These are phyloP conservation scores for Brachyrhaphis roseni DNA, from an alignment of 2,797 vertebrate species.

Conservation along the genomic window DNA sequence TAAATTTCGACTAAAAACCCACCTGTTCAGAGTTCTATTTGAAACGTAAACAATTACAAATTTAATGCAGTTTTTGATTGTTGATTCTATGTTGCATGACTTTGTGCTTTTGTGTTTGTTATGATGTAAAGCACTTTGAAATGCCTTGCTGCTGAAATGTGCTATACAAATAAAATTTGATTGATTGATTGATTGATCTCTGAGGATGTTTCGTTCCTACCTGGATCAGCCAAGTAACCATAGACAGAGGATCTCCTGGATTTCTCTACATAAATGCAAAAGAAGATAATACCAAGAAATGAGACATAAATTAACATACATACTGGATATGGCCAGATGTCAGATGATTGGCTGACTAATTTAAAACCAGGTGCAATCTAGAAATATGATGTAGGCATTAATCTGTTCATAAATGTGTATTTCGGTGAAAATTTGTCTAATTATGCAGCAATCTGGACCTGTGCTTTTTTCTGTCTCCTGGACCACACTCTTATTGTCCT, in stretches of 20 bases:
- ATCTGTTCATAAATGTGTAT: slow-evolving; percentile 21
- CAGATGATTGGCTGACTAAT: slow-evolving; percentile 40
- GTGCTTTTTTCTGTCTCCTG: slow-evolving; percentile 55
- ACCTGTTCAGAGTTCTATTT: too few relatives aligned
- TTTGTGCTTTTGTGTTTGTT: too few relatives aligned
- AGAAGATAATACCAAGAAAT: slow-evolving; percentile 12
- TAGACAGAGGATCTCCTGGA: neutral
- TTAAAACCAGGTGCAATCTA: slow-evolving; percentile 52
- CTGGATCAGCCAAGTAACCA: slow-evolving; percentile 40
- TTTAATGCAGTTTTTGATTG: too few relatives aligned
- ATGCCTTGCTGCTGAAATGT: too few relatives aligned
- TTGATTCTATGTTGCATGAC: too few relatives aligned
- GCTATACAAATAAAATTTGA: too few relatives aligned
- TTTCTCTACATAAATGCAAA: slow-evolving; percentile 41
- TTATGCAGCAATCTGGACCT: slow-evolving; percentile 41
- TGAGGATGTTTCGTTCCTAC: slow-evolving; percentile 31
- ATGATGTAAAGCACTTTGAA: too few relatives aligned
- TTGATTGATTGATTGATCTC: neutral
- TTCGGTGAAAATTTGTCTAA: slow-evolving; percentile 3
- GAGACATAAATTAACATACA: slow-evolving; percentile 6
- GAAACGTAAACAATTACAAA: too few relatives aligned
- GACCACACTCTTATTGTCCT: slow-evolving; percentile 58
- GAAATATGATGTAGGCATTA: slow-evolving; percentile 24
- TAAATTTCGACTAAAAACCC: too few relatives aligned
- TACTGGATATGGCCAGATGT: neutral